A percentile compares a stretch with the other conserved stretches of the same genome.
phyloP scores from a whole-genome alignment of 1,140 invertebrate species.

The Drosophila pachea region DNA sequence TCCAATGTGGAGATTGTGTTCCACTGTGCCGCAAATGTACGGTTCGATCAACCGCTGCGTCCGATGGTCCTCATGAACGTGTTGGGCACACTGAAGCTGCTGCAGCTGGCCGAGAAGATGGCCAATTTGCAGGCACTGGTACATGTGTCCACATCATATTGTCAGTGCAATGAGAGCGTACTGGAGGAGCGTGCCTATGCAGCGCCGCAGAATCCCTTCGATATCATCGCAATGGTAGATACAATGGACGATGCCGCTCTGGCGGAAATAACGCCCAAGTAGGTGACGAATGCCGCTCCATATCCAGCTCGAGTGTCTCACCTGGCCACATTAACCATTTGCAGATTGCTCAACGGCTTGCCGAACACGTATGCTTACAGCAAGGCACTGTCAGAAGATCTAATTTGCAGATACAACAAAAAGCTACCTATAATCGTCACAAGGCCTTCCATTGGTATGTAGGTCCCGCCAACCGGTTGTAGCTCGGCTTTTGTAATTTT shows the following conservation, averaged over 20 bases:
- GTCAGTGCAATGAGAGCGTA: constrained; percentile 85
- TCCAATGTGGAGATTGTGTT: constrained; percentile 89
- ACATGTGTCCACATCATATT: constrained; percentile 91
- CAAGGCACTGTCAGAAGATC: constrained; percentile 86
- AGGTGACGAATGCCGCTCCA: constrained; percentile 45
- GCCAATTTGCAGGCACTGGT: constrained; percentile 85
- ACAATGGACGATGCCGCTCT: constrained; percentile 88
- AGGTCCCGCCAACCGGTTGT: constrained; percentile 23
- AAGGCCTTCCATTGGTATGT: constrained; percentile 87
- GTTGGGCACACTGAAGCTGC: constrained; percentile 83
- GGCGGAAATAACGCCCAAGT: constrained; percentile 86
- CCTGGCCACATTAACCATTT: constrained; percentile 48
- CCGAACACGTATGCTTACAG: constrained; percentile 91
- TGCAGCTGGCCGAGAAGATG: constrained; percentile 85
- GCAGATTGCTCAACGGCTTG: constrained; percentile 84
- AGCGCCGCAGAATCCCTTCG: constrained; percentile 86
- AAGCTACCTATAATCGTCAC: constrained; percentile 85
- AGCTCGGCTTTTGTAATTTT: constrained; percentile 18
- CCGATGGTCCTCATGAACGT: constrained; percentile 85
- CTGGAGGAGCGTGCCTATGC: constrained; percentile 85
- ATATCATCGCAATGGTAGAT: constrained; percentile 86
- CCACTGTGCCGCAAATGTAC: constrained; percentile 93
- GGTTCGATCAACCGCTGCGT: constrained; percentile 92
- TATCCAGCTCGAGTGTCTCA: background rate
- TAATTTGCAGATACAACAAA: constrained; percentile 82